phyloP scores from a whole-genome alignment of 1,140 invertebrate species.

The Hirudo medicinalis region DNA sequence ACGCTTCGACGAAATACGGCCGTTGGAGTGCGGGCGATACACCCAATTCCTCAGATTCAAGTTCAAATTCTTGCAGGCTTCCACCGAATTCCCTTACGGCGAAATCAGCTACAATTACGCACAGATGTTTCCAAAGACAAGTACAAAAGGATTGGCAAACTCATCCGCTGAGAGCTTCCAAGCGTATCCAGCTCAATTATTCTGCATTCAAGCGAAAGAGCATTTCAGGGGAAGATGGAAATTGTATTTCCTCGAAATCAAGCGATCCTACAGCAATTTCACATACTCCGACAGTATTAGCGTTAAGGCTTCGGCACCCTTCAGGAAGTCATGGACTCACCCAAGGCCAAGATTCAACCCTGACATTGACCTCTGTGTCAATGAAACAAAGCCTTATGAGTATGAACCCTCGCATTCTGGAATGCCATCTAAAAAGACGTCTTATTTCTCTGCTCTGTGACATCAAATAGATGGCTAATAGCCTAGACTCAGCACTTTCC shows the following conservation, averaged over 20 bases:
- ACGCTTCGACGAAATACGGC: no score
- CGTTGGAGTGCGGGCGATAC: not conserved
- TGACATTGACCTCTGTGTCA: not conserved
- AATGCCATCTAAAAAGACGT: no score
- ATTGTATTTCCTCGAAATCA: constrained; percentile 5
- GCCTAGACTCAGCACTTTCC: no score
- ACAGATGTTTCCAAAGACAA: constrained; percentile 23
- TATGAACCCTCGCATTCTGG: no score
- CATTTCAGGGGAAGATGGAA: not conserved
- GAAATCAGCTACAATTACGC: constrained; percentile 21
- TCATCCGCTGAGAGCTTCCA: not conserved
- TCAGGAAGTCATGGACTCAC: constrained; percentile 15
- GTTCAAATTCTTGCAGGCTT: constrained; percentile 13
- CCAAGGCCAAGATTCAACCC: constrained; percentile 12
- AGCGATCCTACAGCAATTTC: not conserved
- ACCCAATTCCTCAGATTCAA: constrained; percentile 11
- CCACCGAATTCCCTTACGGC: constrained; percentile 11
- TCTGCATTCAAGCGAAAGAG: constrained; percentile 4
- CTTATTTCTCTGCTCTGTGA: no score
- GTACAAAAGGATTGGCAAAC: not conserved
- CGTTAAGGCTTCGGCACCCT: constrained; percentile 9
- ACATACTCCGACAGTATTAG: not conserved
- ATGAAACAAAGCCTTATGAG: no score
- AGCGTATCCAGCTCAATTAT: not conserved
- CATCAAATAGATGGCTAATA: no score